Conservation (phyloP, 2,888 invertebrate genomes). For the Agrotis puta region DNA sequence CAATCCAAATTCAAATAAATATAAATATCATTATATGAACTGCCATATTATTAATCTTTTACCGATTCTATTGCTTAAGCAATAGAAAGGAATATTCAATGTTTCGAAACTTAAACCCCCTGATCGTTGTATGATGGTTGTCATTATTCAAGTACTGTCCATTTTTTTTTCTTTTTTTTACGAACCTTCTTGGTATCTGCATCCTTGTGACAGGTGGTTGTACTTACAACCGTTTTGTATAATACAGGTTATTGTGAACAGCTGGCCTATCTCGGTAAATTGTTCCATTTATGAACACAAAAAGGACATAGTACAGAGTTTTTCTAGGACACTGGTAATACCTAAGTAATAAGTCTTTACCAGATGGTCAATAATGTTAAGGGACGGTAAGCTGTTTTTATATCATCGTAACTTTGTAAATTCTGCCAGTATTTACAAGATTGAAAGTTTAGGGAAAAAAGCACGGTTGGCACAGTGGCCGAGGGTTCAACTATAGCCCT, state of each 20-base stretch:
- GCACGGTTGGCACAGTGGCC: too few species aligned
- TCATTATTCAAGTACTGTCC: neutral
- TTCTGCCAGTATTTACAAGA: neutral
- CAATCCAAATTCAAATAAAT: too few species aligned
- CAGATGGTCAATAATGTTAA: neutral
- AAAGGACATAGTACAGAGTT: neutral
- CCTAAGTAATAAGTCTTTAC: neutral
- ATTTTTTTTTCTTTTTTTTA: neutral
- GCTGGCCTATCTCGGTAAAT: slow-evolving; percentile 29
- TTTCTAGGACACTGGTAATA: neutral
- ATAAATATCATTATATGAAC: too few species aligned
- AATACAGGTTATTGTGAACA: slow-evolving; percentile 36
- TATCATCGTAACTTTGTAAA: neutral
- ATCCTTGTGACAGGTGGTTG: slow-evolving; percentile 36
- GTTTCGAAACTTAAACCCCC: too few species aligned
- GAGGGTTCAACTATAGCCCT: too few species aligned
- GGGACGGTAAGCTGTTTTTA: neutral
- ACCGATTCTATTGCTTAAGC: too few species aligned
- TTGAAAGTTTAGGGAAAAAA: neutral
- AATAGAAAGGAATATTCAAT: too few species aligned
- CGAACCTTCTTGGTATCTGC: neutral
- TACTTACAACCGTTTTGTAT: slow-evolving; percentile 4
- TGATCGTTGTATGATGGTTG: neutral
- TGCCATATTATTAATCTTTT: too few species aligned
- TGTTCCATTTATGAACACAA: slow-evolving; percentile 26